Evolutionary conservation across 1,140 invertebrate species (phyloP), one percentile per base, ranked within the genome.

Genomic region (Penaeus indicus): DNA sequence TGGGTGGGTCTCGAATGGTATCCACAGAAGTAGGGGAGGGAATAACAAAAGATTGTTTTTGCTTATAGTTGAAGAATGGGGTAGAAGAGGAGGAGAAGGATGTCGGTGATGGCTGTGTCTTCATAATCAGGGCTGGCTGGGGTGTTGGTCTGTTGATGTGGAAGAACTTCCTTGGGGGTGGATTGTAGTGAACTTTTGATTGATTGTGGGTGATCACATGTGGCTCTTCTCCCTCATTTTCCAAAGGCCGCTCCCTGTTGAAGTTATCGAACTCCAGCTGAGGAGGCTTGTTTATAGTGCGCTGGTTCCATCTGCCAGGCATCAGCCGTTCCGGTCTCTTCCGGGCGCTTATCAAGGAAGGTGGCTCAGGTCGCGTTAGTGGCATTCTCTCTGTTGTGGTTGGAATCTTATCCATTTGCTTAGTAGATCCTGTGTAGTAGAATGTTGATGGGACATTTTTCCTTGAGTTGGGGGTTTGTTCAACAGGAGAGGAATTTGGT

Each of bases 251-350:
- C 1, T 86, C 25, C 19, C 22, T 62, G 5, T 13, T 27, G 11
- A 72, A 63, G 21, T 54, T 54, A 54, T 42, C 84, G 7, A 54
- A 75, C 16, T 75, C 27, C 27, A 88, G 47, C 62, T 88, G 42
- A 7, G 79, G 86, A 32, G 81, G 86, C 69, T 47, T 88, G 2
- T 16, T 32, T 21, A 88, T 83, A 3, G 80, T 88, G 60, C 80
- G 63, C 67, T 88, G 78, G 69, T 88, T 88, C 67, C 32, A 77
- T 27, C 54, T 60, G 62, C 86, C 86, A 21, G 86, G 86, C 86
- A 83, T 83, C 67, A 88, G 16, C 25, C 47, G 22, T 78, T 38
- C 21, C 42, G 75, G 54, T 54, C 75, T 78, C 0, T 78, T 38
- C 21, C 47, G 75, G 54, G 54, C 54, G 2, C 54, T 54, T 54